Evolutionary conservation across 2,797 vertebrate genomes (phyloP).

Genomic region (Cichlasoma orientale): DNA sequence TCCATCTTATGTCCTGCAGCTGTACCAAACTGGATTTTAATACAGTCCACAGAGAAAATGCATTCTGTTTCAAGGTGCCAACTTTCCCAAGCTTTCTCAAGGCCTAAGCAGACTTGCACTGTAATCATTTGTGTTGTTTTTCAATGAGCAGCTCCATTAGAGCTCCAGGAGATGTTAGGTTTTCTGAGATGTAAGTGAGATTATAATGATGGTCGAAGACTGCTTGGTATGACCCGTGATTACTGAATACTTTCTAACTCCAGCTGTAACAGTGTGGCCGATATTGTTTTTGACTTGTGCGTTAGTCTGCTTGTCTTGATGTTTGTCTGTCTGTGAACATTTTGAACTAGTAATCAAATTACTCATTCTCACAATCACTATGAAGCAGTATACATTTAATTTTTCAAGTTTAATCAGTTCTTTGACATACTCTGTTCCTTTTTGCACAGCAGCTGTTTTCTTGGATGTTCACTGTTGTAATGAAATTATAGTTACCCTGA

Average conservation of each 20-base stretch:
- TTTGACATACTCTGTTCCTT: neutral
- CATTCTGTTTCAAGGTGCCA: neutral
- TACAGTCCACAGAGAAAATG: neutral
- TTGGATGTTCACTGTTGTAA: conserved; percentile 38
- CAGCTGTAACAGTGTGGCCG: neutral
- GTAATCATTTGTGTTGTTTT: fast-evolving
- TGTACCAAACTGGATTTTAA: neutral
- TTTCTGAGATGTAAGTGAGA: neutral
- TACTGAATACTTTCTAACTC: neutral
- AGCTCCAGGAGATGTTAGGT: neutral
- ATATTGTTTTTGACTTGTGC: neutral
- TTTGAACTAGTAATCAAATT: neutral
- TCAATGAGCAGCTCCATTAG: neutral
- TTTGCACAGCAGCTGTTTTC: neutral
- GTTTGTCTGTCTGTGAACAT: neutral
- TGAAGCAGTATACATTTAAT: neutral
- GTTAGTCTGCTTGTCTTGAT: neutral
- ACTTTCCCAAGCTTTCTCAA: neutral
- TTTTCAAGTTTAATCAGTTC: neutral
- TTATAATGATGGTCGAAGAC: neutral
- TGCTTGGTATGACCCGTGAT: fast-evolving
- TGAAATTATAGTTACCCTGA: conserved; percentile 35
- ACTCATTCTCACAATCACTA: neutral
- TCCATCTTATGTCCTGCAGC: neutral
- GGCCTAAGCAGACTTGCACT: too few species aligned